phyloP scores from a whole-genome alignment of 2,888 invertebrate genomes.

The Pimpla rufipes region DNA sequence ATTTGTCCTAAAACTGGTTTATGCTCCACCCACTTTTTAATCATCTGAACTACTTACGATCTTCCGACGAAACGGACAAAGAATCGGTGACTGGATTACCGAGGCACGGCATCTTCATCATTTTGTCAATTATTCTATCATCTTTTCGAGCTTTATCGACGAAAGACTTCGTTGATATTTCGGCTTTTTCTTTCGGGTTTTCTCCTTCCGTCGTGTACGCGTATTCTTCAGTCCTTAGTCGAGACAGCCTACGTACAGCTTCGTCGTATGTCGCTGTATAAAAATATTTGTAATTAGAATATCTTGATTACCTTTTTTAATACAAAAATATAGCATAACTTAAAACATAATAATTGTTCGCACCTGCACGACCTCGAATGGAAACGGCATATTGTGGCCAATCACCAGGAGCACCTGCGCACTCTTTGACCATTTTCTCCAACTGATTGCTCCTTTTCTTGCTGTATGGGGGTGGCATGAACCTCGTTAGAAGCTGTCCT shows the following conservation, averaged over 20 bases:
- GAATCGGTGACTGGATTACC: background rate
- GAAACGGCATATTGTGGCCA: background rate
- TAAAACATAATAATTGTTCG: background rate
- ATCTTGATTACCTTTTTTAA: background rate
- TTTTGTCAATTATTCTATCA: background rate
- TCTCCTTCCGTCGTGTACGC: conserved; percentile 4
- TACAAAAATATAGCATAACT: background rate
- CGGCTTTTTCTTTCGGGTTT: conserved; percentile 11
- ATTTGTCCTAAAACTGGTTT: too few species aligned
- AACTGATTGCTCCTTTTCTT: background rate
- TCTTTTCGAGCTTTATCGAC: background rate
- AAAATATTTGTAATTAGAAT: background rate
- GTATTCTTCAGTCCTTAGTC: background rate
- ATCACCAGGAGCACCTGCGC: background rate
- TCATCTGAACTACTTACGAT: background rate
- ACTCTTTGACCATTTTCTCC: background rate
- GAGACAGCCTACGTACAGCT: background rate
- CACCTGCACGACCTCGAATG: conserved; percentile 15
- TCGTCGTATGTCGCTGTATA: background rate
- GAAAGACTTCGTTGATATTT: background rate
- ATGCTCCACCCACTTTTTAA: too few species aligned
- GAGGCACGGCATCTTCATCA: background rate
- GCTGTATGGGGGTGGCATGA: conserved; percentile 5
- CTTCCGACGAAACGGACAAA: background rate
- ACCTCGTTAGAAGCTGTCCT: background rate